Base-by-base conservation (phyloP, 2,888 invertebrate species). In the Drosophila melanosoma region DNA sequence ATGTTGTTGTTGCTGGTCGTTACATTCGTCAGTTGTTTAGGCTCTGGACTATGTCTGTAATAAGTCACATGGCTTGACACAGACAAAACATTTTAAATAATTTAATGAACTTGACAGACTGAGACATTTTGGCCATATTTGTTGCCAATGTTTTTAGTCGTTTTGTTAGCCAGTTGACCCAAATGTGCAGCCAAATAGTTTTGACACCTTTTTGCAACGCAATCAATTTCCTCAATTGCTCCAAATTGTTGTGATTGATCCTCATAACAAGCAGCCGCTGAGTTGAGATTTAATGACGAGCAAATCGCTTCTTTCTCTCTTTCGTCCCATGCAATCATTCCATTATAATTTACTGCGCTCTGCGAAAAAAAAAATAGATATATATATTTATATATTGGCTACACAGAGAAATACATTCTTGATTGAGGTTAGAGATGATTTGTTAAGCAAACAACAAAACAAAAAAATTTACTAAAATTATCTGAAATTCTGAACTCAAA, bases 11-110 rank as follows among this genome's bases (percentile, higher is more conserved):
- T 69, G 66, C 35, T 67, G 77, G 71, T 75, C 76, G 74, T 76
- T 71, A 82, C 84, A 88, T 84, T 74, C 83, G 70, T 88, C 86
- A 85, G 86, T 84, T 84, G 85, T 63, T 81, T 84, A 75, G 74
- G 71, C 76, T 61, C 68, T 70, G 64, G 68, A 70, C 73, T 69
- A 60, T 75, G 81, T 85, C 74, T 67, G 83, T 80, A 89, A 90
- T 90, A 91, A 91, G 90, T 90, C 90, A 91, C 82, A 74, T 67
- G 72, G 60, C 67, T 60, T 77, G 83, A 83, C 83, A 84, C 52
- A 84, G 84, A 83, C 84, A 83, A 84, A 83, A 79, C 83, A 83
- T 83, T 79, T 79, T 49, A 75, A 81, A 76, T 90, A 78, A 87
- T 90, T 87, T 88, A 90, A 87, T 87, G 90, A 87, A 87, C 83